phyloP scores from a whole-genome alignment of 2,797 vertebrate genomes.

The Siniperca undulata region DNA sequence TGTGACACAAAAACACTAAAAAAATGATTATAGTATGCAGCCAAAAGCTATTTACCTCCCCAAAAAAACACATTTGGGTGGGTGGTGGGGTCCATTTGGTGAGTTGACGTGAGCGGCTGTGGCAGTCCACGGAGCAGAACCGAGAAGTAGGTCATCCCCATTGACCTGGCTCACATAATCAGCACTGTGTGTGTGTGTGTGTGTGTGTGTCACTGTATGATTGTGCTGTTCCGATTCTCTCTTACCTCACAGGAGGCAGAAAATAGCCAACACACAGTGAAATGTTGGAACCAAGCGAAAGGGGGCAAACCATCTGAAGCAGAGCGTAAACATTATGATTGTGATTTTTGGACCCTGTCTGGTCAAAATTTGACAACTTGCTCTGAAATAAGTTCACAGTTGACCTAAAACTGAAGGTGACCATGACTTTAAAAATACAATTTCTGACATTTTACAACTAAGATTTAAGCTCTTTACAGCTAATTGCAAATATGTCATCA shows the following conservation, averaged over 20 bases:
- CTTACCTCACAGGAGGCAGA: conserved; percentile 46
- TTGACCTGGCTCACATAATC: conserved; percentile 92
- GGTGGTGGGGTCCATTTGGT: conserved; percentile 80
- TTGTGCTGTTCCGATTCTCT: conserved; percentile 58
- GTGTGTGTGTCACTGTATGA: conserved; percentile 55
- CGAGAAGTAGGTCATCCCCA: conserved; percentile 93
- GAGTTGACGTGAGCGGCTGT: conserved; percentile 88
- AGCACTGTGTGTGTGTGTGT: conserved; percentile 65
- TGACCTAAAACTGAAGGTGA: neutral
- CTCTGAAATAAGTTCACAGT: neutral
- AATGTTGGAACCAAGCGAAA: conserved; percentile 31
- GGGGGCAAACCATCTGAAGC: conserved; percentile 48
- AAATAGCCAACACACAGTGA: conserved; percentile 48
- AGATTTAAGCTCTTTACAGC: neutral
- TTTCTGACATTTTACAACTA: neutral
- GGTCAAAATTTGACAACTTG: neutral
- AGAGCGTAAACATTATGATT: conserved; percentile 30
- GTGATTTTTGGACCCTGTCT: too few species aligned
- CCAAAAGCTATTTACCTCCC: conserved; percentile 50
- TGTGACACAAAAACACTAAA: conserved; percentile 27
- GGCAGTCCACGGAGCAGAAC: conserved; percentile 88
- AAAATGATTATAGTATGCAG: conserved; percentile 26
- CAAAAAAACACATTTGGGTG: conserved; percentile 80
- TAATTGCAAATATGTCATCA: neutral
- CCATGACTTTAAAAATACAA: neutral